Base-by-base conservation (phyloP, 2,113 vertebrate genomes). In the Plotosus lineatus region DNA sequence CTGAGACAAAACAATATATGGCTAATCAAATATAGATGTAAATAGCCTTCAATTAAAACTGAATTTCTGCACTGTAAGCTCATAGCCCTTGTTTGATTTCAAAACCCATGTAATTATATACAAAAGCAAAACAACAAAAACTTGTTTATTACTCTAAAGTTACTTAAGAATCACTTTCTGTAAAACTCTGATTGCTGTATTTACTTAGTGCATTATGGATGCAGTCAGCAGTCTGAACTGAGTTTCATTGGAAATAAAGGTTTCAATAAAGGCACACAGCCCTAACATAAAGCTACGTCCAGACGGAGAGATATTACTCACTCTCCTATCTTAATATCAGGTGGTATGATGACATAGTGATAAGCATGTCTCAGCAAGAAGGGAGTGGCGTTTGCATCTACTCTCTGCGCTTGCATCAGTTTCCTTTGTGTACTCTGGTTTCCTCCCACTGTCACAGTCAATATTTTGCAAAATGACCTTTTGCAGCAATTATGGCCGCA, bases 311-410 rank as follows among this genome's bases (percentile, higher is more conserved):
- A 72, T 38, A 21, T 66, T 56, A 48, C 23, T 58, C 66, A 42
- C 19, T 65, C 44, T n/a, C n/a, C n/a, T n/a, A n/a, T n/a, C n/a
- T n/a, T n/a, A n/a, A n/a, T 26, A 77, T 46, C 11, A 46, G 44
- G 77, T 33, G 61, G 58, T 8, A 55, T 58, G 53, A 55, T 58
- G 53, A 33, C 81, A 61, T 76, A 63, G 78, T 72, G 76, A 68
- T 71, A 80, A 74, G 56, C 26, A 77, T 81, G 65, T 73, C 42
- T n/a, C 33, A 72, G n/a, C 26, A 65, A n/a, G n/a, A n/a, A n/a
- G n/a, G n/a, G n/a, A n/a, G n/a, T n/a, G n/a, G n/a, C n/a, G n/a
- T n/a, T n/a, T n/a, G n/a, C n/a, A n/a, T n/a, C n/a, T n/a, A n/a
- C n/a, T n/a, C n/a, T n/a, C n/a, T n/a, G n/a, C n/a, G n/a, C n/a